A percentile compares a stretch with the other conserved stretches of the same genome.
These are phyloP conservation scores for Mythimna albipuncta DNA, from an alignment of 2,888 invertebrate genomes.

Conservation along the genomic window DNA sequence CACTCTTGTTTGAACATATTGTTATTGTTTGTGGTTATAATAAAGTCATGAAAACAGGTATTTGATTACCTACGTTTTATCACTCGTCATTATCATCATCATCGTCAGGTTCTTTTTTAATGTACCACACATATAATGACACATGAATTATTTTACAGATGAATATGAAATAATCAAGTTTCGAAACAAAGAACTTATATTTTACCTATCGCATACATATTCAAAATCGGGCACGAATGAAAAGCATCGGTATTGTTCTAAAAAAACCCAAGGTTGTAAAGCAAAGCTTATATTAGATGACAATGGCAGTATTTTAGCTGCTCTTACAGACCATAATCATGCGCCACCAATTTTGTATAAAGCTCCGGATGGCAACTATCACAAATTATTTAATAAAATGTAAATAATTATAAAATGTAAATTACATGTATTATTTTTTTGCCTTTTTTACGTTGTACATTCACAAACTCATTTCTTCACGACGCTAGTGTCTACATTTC, in stretches of 20 bases:
- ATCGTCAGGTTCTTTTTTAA: neutral
- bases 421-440: too few species aligned
- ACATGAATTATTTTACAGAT: constrained; percentile 25
- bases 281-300: constrained; percentile 16
- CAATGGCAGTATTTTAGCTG: neutral
- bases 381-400: too few species aligned
- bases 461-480: too few species aligned
- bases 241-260: constrained; percentile 26
- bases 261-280: constrained; percentile 22
- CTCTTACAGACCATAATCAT: constrained; percentile 10
- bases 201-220: constrained; percentile 30
- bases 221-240: constrained; percentile 21
- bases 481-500: too few species aligned
- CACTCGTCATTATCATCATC: too few species aligned
- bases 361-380: constrained; percentile 7
- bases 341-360: constrained; percentile 20
- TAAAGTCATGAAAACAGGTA: too few species aligned
- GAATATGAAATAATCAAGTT: constrained; percentile 28
- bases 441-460: too few species aligned
- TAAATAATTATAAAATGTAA: too few species aligned
- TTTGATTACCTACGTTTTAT: too few species aligned
- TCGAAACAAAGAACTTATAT: constrained; percentile 20
- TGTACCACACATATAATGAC: neutral
- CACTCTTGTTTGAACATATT: too few species aligned
- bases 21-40: too few species aligned